These are phyloP conservation scores for Podocnemis expansa DNA, from an alignment of 2,113 vertebrate species.

Conservation along the genomic window DNA sequence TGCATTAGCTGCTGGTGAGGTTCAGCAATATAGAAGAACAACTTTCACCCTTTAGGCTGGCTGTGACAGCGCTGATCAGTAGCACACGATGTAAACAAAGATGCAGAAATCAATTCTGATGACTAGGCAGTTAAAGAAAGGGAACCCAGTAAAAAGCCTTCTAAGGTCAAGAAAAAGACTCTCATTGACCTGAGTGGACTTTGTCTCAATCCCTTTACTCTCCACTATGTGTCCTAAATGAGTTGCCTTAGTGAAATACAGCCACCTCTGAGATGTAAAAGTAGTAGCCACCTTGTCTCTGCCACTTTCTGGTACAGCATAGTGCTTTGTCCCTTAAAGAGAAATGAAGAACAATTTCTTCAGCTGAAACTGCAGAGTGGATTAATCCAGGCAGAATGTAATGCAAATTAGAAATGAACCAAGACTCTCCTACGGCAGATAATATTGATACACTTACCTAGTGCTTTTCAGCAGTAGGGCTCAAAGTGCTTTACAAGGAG, in stretches of 20 bases:
- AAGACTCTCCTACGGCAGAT: not conserved
- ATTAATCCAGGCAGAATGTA: not conserved
- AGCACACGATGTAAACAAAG: not conserved
- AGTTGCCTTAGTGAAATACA: too few species aligned
- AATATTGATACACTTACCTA: not conserved
- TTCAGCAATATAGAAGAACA: fast-evolving
- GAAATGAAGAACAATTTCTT: not conserved
- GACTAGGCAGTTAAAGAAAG: fast-evolving
- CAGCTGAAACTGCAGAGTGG: not conserved
- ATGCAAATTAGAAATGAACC: not conserved
- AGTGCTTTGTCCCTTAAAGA: not conserved
- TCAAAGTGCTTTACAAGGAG: not conserved
- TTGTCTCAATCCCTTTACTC: fast-evolving
- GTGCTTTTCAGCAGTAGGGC: not conserved
- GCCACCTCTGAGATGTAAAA: too few species aligned
- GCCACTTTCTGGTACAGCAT: too few species aligned
- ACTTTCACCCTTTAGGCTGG: fast-evolving
- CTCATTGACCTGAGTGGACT: fast-evolving
- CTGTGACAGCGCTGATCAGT: fast-evolving
- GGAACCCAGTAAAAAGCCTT: fast-evolving
- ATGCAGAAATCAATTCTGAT: not conserved
- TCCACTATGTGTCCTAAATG: fast-evolving
- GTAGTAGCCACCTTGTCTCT: too few species aligned
- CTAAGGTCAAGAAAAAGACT: fast-evolving
- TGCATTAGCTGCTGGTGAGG: fast-evolving